Percentiles rank a stretch among this genome's conserved stretches.
phyloP scores from a whole-genome alignment of 1,140 invertebrate species.

The Solenopsis fugax region DNA sequence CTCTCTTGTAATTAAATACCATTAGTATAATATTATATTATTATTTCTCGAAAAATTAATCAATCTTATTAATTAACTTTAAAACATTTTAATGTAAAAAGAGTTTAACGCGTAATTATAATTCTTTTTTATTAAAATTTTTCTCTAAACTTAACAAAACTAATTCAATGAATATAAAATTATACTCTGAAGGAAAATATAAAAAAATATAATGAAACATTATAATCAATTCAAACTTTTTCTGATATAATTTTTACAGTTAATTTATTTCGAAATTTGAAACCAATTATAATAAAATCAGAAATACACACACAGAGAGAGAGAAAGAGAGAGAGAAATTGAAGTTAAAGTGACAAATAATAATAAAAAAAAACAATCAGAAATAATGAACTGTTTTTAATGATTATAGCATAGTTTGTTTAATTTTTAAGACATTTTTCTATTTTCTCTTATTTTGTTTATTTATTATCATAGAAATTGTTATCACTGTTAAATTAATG shows the following conservation, averaged over 20 bases:
- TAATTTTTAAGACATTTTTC: not conserved
- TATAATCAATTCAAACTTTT: not conserved
- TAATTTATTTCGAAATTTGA: not conserved
- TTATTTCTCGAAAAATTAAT: not conserved
- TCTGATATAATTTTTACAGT: not conserved
- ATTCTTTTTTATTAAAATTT: not conserved
- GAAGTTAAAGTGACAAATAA: slow-evolving; percentile 9
- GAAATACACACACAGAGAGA: no score
- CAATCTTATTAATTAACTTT: no score
- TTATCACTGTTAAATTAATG: not conserved
- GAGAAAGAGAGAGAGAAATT: not conserved
- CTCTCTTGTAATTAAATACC: no score
- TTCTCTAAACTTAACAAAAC: not conserved
- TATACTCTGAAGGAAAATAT: not conserved
- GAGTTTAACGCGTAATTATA: slow-evolving; percentile 10
- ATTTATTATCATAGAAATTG: not conserved
- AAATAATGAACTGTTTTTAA: not conserved
- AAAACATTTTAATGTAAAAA: not conserved
- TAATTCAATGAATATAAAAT: slow-evolving; percentile 13
- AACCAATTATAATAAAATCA: not conserved
- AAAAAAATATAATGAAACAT: not conserved
- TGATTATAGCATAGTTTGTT: not conserved
- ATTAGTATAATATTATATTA: no score
- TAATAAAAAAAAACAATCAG: not conserved
- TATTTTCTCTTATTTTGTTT: not conserved